Conservation (phyloP, 2,888 invertebrate species). For the Sympetrum striolatum region DNA sequence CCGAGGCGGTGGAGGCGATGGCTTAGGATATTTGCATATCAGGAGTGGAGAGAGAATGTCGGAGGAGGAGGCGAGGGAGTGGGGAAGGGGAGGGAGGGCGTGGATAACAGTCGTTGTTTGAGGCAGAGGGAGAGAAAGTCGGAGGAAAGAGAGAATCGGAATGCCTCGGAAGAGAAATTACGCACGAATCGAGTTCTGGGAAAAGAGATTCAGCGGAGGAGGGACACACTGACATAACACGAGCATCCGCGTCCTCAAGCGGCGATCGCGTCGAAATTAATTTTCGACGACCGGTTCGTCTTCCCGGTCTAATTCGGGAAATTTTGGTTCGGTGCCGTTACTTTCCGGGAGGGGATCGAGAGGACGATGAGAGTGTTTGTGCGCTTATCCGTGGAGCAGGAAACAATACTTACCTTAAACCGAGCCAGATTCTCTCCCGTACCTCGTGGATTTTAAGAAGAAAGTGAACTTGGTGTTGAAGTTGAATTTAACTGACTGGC, state of each 20-base stretch:
- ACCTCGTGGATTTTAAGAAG: no score
- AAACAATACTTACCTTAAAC: background rate
- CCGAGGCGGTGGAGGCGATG: slow-evolving; percentile 37
- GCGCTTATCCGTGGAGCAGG: background rate
- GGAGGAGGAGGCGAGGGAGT: slow-evolving; percentile 46
- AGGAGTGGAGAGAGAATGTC: background rate
- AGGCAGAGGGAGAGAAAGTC: slow-evolving; percentile 46
- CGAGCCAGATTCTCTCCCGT: no score
- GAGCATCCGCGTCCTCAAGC: background rate
- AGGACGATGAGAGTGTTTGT: background rate
- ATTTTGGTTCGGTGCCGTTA: background rate
- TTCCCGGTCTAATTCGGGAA: background rate
- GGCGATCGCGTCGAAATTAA: background rate
- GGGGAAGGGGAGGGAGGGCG: background rate
- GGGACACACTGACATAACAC: background rate
- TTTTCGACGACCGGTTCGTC: background rate
- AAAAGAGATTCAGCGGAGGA: background rate
- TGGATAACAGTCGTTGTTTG: background rate
- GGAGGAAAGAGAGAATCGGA: slow-evolving; percentile 1
- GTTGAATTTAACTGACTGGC: no score
- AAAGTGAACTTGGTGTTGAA: no score
- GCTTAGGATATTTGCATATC: slow-evolving; percentile 37
- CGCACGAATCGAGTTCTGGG: background rate
- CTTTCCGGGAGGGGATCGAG: background rate
- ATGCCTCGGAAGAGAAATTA: background rate